Percentiles rank a stretch among this genome's conserved stretches.
Conservation (phyloP, 2,113 vertebrate species). For the Speoplatyrhinus poulsoni region DNA sequence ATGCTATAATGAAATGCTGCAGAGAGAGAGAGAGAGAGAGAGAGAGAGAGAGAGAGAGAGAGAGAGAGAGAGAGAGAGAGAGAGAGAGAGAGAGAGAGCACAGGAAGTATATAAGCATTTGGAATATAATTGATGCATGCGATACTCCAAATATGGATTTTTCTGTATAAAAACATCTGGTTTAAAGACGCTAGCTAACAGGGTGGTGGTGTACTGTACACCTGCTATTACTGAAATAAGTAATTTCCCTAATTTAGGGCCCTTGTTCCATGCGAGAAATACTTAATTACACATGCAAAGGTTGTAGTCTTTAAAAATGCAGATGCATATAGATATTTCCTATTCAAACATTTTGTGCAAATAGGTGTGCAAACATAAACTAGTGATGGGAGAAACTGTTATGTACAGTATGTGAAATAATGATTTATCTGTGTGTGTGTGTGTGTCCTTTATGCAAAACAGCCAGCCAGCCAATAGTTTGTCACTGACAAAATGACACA, state of each 20-base stretch:
- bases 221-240: too few species aligned
- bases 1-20: slow-evolving; percentile 29
- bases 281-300: too few species aligned
- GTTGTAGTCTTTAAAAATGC: too few species aligned
- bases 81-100: neutral
- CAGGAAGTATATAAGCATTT: neutral
- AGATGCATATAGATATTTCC: too few species aligned
- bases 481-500: slow-evolving; percentile 42
- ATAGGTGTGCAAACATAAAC: neutral
- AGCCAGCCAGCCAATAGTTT: slow-evolving; percentile 10
- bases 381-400: neutral
- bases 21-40: slow-evolving; percentile 23
- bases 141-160: too few species aligned
- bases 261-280: too few species aligned
- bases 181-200: too few species aligned
- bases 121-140: neutral
- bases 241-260: too few species aligned
- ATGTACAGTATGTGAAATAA: neutral
- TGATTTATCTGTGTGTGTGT: slow-evolving; percentile 4
- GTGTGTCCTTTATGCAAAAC: slow-evolving; percentile 2
- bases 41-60: too few species aligned
- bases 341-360: too few species aligned
- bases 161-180: too few species aligned
- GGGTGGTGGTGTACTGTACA: too few species aligned
- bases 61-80: slow-evolving; percentile 19